Conservation (phyloP, 1,140 invertebrate genomes). For the Pseudomyrmex cubaensis region DNA sequence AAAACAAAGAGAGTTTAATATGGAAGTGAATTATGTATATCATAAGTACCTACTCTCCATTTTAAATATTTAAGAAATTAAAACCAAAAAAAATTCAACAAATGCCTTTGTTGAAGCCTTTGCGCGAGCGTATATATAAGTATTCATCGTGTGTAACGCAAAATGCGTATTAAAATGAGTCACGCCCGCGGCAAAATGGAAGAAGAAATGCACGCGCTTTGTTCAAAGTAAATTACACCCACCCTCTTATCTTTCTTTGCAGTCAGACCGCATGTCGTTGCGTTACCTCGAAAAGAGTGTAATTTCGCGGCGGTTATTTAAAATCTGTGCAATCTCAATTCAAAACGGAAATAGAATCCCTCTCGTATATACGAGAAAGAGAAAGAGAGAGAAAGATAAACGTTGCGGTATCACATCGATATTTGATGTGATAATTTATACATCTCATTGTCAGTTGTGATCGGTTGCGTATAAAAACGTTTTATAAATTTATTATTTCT, state of each 20-base stretch:
- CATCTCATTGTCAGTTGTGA: too few species aligned
- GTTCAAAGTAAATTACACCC: slow-evolving; percentile 58
- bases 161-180: slow-evolving; percentile 59
- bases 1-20: too few species aligned
- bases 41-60: too few species aligned
- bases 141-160: background rate
- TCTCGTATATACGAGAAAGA: too few species aligned
- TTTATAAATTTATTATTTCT: too few species aligned
- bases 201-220: slow-evolving; percentile 59
- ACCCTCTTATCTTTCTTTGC: slow-evolving; percentile 55
- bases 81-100: background rate
- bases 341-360: slow-evolving; percentile 13
- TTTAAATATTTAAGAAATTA: background rate
- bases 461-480: too few species aligned
- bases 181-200: slow-evolving; percentile 45
- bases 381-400: background rate
- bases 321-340: slow-evolving; percentile 24
- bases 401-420: background rate
- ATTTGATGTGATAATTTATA: slow-evolving; percentile 5
- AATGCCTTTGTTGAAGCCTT: background rate
- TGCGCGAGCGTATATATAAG: too few species aligned
- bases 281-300: slow-evolving; percentile 50
- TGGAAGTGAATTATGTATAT: too few species aligned
- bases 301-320: slow-evolving; percentile 50
- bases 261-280: slow-evolving; percentile 51